Conservation (phyloP, 2,888 invertebrate genomes). For the Sylvicola cinctus region DNA sequence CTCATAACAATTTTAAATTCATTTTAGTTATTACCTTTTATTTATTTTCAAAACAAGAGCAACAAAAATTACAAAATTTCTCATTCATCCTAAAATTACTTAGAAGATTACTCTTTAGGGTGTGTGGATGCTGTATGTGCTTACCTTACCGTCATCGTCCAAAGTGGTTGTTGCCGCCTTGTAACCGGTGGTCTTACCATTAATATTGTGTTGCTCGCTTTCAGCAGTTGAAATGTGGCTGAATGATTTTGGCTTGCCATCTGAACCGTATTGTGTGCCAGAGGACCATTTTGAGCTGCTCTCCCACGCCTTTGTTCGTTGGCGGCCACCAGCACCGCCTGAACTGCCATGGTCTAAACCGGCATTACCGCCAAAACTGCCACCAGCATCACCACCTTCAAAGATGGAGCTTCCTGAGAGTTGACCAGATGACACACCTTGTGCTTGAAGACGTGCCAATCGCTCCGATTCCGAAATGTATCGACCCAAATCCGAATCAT, state of each 20-base stretch:
- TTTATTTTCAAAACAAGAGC: background rate
- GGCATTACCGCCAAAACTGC: conserved; percentile 3
- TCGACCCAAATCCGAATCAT: conserved; percentile 12
- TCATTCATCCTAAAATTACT: no score
- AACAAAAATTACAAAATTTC: background rate
- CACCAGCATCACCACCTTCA: conserved; percentile 7
- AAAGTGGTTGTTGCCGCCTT: conserved; percentile 34
- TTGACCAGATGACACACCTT: conserved; percentile 12
- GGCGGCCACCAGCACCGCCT: conserved; percentile 10
- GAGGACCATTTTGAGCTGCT: conserved; percentile 25
- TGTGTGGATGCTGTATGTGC: conserved; percentile 30
- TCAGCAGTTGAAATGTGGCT: conserved; percentile 23
- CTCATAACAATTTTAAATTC: no score
- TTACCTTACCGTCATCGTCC: conserved; percentile 40
- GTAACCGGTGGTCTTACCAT: conserved; percentile 31
- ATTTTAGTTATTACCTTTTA: no score
- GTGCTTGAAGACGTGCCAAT: conserved; percentile 18
- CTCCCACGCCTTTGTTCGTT: conserved; percentile 23
- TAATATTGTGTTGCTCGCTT: conserved; percentile 25
- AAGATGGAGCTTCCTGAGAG: conserved; percentile 13
- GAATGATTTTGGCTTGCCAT: conserved; percentile 21
- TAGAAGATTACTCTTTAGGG: conserved; percentile 11
- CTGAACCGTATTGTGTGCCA: conserved; percentile 19
- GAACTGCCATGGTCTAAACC: conserved; percentile 2
- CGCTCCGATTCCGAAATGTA: conserved; percentile 20